Conservation (phyloP, 2,797 vertebrate species). For the Glyptemys insculpta region DNA sequence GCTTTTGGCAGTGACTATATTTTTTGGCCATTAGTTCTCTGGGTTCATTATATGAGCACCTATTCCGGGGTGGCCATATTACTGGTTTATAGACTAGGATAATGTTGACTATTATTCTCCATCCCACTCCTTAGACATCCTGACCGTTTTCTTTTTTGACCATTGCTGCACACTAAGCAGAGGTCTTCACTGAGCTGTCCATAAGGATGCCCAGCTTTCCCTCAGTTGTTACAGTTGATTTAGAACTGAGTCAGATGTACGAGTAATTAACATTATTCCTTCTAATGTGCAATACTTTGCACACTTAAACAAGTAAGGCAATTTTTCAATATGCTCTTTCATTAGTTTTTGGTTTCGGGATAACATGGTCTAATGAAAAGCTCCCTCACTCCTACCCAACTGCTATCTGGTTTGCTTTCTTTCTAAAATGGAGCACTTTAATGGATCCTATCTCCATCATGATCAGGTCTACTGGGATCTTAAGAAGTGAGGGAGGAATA, state of each 20-base stretch:
- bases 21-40: neutral
- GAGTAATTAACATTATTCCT: neutral
- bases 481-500: neutral
- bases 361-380: neutral
- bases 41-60: neutral
- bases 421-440: neutral
- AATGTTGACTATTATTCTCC: neutral
- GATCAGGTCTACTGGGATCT: neutral
- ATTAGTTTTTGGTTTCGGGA: neutral
- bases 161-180: neutral
- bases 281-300: neutral
- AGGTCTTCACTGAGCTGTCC: neutral
- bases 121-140: neutral
- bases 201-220: neutral
- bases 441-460: neutral
- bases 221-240: neutral
- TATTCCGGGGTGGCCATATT: neutral
- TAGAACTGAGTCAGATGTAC: neutral
- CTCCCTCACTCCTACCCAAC: neutral
- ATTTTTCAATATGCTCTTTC: neutral
- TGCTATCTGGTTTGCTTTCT: neutral
- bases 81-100: neutral
- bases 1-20: neutral
- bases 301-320: neutral
- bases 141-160: neutral